Conservation (phyloP, 2,113 vertebrate species). For the Hystrix cristata region DNA sequence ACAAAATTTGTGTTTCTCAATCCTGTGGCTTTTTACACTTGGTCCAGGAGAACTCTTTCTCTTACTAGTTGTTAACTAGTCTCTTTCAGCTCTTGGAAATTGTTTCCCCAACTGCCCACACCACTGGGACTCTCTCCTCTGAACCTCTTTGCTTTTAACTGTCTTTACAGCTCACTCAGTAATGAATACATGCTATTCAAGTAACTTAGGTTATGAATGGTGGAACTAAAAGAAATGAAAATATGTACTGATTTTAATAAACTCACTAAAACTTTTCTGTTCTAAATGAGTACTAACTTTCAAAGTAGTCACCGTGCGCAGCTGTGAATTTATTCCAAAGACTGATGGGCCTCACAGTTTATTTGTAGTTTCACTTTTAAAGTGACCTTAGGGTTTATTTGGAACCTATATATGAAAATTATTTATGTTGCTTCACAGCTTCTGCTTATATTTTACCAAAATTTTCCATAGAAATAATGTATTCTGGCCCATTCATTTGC, state of each 20-base stretch:
- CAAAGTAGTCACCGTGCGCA: constrained; percentile 1
- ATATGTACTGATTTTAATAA: constrained; percentile 24
- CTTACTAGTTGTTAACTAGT: constrained; percentile 29
- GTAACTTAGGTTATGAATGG: neutral
- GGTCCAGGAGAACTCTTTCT: neutral
- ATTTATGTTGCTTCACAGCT: neutral
- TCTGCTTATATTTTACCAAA: constrained; percentile 39
- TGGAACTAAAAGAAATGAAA: constrained; percentile 26
- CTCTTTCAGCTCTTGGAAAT: neutral
- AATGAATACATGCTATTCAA: constrained; percentile 47
- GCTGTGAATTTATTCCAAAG: neutral
- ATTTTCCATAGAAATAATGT: neutral
- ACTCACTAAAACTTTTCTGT: constrained; percentile 1
- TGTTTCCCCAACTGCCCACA: neutral
- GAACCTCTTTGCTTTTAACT: constrained; percentile 7
- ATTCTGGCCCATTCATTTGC: neutral
- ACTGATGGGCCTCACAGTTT: neutral
- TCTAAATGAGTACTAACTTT: constrained; percentile 33
- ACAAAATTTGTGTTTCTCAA: constrained; percentile 32
- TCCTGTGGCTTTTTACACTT: neutral
- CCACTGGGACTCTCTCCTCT: neutral
- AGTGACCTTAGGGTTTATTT: constrained; percentile 35
- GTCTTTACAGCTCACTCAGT: neutral
- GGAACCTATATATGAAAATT: constrained; percentile 44
- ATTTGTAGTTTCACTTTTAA: constrained; percentile 20